Base-by-base conservation (phyloP, 2,797 vertebrate genomes). In the Mormyrops attenuatus region DNA sequence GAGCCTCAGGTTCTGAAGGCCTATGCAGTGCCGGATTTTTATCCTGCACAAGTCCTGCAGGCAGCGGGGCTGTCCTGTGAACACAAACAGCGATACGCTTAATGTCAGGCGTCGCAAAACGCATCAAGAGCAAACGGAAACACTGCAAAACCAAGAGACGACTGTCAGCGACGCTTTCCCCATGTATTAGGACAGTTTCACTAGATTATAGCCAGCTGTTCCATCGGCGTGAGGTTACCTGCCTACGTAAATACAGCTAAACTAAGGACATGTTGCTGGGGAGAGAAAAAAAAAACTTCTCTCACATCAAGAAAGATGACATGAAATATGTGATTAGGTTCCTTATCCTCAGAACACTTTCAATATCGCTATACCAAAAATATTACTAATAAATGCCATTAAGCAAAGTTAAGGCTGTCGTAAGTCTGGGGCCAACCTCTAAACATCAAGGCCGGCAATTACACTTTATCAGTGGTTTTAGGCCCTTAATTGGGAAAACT, bases 1-100 rank as follows among this genome's bases (percentile, higher is more conserved):
- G 91, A 97, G 96, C 93, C 97, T 97, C 93, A 99, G 95, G 94
- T 98, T 98, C 92, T 99, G 98, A 93, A 99, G 97, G 93, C 98
- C 98, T 93, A 99, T 98, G 96, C 97, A 98, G 73, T 98, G 97
- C 89, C 98, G 97, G 93, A 99, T 99, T 95, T 98, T 97, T 95
- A 99, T 99, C 95, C 98, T 97, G 96, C 98, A 99, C 96, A 99
- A 94, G 95, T 99, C 98, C 93, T 99, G 98, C 89, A 99, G 96
- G 92, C 96, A 98, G 94, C 98, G 97, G 92, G 98, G 98, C 90
- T 98, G 97, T 92, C 97, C 98, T 99, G 94, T 86, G 94, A 93
- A 84, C 0, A 0, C 22, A 60, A 80, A 44, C 73, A 44, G 38
- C 6, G 73, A 47, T 17, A 80, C 41, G 34, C 41, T 73, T 73